Base-by-base conservation (phyloP, 2,797 vertebrate species). In the Oceanodroma leucorhoa region DNA sequence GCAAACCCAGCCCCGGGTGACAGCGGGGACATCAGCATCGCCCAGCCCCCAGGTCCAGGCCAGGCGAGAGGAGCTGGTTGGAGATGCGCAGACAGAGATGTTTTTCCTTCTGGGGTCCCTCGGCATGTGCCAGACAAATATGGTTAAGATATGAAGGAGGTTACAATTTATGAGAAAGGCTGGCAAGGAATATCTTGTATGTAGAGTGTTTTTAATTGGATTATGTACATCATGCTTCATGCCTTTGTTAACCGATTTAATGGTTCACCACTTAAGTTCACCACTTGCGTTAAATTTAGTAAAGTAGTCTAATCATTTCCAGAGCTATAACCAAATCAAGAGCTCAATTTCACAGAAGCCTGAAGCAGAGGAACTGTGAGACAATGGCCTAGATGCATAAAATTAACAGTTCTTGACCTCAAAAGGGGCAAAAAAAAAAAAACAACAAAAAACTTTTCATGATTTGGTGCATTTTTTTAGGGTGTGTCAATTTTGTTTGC, bases 171-270 rank as follows among this genome's bases (percentile, higher is more conserved):
- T 8, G 78, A 89, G 86, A 36, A 43, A 80, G 77, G 58, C 87
- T 65, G 90, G 66, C 43, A 13, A 57, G 83, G 80, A 91, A 50
- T 73, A 64, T 67, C 78, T 66, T 8, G 14, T 73, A 62, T 9
- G 61, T 45, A 20, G 81, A 84, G 93, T 53, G 61, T 9, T 64
- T 82, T 92, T 97, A 95, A 97, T 67, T 85, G 87, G 95, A 96
- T 97, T 94, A 94, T 23, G 73, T 53, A 65, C 92, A 91, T 93
- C 91, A 62, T 6, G 53, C 95, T 89, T 88, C 66, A 18, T 38
- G 96, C 95, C 95, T 96, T 87, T 93, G 92, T 90, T 82, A 54
- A 83, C 38, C 32, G 84, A 95, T 90, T 95, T 95, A 94, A 95
- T 77, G 95, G 94, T 96, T 96, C 80, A 67, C 83, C 96, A 94